Conservation (phyloP, 2,113 vertebrate species). For the Tetrax tetrax region DNA sequence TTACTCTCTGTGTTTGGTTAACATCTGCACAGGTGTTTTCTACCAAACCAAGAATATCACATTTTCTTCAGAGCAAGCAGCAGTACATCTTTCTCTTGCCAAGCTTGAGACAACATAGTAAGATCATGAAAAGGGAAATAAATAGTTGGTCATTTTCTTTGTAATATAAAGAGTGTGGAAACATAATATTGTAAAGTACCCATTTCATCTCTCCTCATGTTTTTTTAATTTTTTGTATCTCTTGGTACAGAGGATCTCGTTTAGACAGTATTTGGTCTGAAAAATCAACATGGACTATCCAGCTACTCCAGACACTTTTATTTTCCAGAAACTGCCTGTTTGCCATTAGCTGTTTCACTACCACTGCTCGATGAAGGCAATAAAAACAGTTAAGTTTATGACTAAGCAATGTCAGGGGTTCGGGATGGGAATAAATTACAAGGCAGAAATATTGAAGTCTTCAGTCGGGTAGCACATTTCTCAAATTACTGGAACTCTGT, state of each 20-base stretch:
- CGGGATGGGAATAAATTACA: slow-evolving; percentile 54
- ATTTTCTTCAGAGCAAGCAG: slow-evolving; percentile 19
- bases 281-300: background rate
- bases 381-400: slow-evolving; percentile 39
- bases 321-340: background rate
- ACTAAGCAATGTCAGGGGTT: slow-evolving; percentile 28
- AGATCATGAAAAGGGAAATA: background rate
- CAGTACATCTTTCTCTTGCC: background rate
- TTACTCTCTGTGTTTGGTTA: background rate
- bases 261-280: background rate
- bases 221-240: background rate
- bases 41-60: background rate
- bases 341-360: slow-evolving; percentile 13
- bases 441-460: slow-evolving; percentile 44
- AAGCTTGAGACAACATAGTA: background rate
- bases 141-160: background rate
- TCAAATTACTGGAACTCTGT: slow-evolving; percentile 19
- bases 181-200: background rate
- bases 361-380: slow-evolving; percentile 34
- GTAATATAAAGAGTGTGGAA: background rate
- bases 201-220: background rate
- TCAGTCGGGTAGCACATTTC: slow-evolving; percentile 42
- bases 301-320: background rate
- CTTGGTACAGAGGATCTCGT: background rate
- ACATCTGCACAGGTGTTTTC: background rate